These are phyloP conservation scores for Limenitis camilla DNA, from an alignment of 2,888 invertebrate species.

Conservation along the genomic window DNA sequence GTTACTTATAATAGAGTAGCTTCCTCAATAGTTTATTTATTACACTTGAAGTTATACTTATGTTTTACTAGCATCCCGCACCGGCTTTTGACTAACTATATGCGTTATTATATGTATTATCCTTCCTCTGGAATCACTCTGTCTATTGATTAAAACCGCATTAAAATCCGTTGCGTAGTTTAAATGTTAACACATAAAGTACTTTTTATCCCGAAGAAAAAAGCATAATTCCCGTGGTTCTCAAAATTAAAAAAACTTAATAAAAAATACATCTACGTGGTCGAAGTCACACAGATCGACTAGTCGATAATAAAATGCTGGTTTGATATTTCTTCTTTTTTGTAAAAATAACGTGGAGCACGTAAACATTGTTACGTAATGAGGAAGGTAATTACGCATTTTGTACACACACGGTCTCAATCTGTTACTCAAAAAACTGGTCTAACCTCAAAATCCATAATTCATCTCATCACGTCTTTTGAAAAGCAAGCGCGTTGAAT, in stretches of 20 bases:
- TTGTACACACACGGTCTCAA: slow-evolving; percentile 8
- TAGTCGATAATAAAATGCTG: background rate
- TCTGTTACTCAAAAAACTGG: slow-evolving; percentile 4
- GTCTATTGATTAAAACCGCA: too few relatives aligned
- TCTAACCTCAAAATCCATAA: slow-evolving; percentile 10
- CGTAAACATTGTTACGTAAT: background rate
- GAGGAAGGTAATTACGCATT: slow-evolving; percentile 5
- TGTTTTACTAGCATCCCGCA: background rate
- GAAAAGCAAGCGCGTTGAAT: slow-evolving; percentile 24
- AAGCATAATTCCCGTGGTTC: too few relatives aligned
- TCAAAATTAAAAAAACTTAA: too few relatives aligned
- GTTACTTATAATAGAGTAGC: background rate
- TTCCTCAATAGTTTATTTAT: background rate
- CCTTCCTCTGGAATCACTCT: too few relatives aligned
- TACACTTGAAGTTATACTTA: background rate
- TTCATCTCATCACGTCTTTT: slow-evolving; percentile 18
- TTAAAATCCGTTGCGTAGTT: too few relatives aligned
- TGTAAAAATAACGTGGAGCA: background rate
- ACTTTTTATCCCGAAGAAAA: too few relatives aligned
- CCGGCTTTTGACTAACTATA: background rate
- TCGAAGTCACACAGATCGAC: background rate
- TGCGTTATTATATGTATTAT: too few relatives aligned
- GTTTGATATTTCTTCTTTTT: background rate
- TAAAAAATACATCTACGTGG: too few relatives aligned
- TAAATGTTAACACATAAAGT: too few relatives aligned